Conservation (phyloP, 2,797 vertebrate species). For the Antennarius maculatus region DNA sequence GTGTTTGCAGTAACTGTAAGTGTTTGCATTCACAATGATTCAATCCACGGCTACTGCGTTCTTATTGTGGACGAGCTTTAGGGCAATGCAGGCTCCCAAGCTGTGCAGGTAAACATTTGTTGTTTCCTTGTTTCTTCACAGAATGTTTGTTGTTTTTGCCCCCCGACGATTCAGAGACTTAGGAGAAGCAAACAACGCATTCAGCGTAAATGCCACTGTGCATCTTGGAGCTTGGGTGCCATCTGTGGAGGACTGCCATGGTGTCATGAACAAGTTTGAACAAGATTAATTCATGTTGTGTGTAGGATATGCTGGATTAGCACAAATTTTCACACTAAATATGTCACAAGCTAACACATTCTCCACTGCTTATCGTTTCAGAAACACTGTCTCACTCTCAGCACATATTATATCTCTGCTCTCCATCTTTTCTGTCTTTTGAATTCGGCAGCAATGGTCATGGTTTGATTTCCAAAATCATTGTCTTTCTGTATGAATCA, state of each 20-base stretch:
- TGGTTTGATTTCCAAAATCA: background rate
- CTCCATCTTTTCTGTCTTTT: conserved; percentile 19
- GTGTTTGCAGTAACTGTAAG: no score
- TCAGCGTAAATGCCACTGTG: background rate
- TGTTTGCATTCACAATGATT: no score
- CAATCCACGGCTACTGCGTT: background rate
- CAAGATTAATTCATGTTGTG: conserved; percentile 42
- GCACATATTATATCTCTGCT: conserved; percentile 54
- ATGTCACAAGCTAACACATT: conserved; percentile 52
- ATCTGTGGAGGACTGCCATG: background rate
- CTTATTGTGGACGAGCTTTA: background rate
- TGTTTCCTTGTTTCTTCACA: background rate
- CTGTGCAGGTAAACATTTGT: background rate
- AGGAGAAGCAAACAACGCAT: background rate
- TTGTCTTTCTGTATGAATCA: conserved; percentile 14
- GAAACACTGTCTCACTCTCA: conserved; percentile 40
- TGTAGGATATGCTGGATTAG: conserved; percentile 53
- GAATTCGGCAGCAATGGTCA: conserved; percentile 8
- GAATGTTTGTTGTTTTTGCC: conserved; percentile 2
- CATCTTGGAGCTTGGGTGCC: background rate
- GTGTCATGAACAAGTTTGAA: background rate
- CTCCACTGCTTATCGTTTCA: conserved; percentile 58
- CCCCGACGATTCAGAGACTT: background rate
- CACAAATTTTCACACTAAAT: conserved; percentile 45
- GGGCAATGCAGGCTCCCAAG: background rate